Base-by-base conservation (phyloP, 2,113 vertebrate genomes). In the Vicugna pacos region DNA sequence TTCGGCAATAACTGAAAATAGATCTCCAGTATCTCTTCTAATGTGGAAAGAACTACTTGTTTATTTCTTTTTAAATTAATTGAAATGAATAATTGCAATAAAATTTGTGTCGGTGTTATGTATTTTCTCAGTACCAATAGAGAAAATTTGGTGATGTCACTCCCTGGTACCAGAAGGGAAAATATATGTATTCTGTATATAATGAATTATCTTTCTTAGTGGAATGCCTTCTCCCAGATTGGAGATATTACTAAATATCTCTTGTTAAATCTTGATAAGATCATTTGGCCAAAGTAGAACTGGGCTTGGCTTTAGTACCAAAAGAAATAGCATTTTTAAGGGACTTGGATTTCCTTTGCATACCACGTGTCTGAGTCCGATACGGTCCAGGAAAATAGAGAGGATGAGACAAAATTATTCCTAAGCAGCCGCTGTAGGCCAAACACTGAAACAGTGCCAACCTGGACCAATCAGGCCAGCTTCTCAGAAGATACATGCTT, bases 381-480 rank as follows among this genome's bases (percentile, higher is more conserved):
- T 96, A 93, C 6, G 11, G 88, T 97, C 96, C 91, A 97, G 91
- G 93, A 98, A 98, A 98, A 98, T 2, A 97, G 86, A 97, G 88
- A 96, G 67, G 96, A 88, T 96, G 93, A 98, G 92, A 98, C 12
- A 54, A 98, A 98, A 97, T 97, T 83, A 96, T 97, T 98, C 97
- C 88, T 72, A 97, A 97, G 91, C 97, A 98, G 93, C 96, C 76
- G 3, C 70, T 88, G 82, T 97, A 98, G 96, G 95, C 93, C 98
- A 98, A 97, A 93, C 93, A 95, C 92, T 98, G 97, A 98, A 98
- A 91, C 56, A 46, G 65, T 98, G 95, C 97, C 93, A 98, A 95
- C 85, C 91, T 96, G 89, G 94, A 97, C 95, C 97, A 97, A 88
- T 98, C 97, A 97, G 76, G 75, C 54, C 17, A 9, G 62, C 75